These are phyloP conservation scores for Hyphantria cunea DNA, from an alignment of 1,140 invertebrate genomes.

Conservation along the genomic window DNA sequence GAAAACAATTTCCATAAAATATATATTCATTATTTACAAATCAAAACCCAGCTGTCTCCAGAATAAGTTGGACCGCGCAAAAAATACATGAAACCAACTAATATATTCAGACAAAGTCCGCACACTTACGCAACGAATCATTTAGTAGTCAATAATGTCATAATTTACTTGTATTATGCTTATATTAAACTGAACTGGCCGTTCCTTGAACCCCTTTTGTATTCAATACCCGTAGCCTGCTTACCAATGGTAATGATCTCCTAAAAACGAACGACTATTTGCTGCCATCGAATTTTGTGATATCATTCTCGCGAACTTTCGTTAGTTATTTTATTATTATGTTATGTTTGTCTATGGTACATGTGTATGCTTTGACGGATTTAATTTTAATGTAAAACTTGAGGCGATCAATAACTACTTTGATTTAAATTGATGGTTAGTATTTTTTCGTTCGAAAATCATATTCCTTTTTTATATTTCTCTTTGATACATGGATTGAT, in stretches of 20 bases:
- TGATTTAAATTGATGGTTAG: too few species aligned
- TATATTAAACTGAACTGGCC: conserved; percentile 60
- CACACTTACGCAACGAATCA: conserved; percentile 33
- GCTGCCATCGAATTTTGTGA: neutral
- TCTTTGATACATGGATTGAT: too few species aligned
- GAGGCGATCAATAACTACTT: too few species aligned
- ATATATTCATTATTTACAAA: neutral
- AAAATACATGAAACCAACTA: neutral
- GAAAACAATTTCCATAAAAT: neutral
- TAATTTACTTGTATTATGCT: conserved; percentile 58
- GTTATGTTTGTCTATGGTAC: neutral
- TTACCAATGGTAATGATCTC: conserved; percentile 37
- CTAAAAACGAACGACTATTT: conserved; percentile 17
- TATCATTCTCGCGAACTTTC: conserved; percentile 6
- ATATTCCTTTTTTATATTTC: too few species aligned
- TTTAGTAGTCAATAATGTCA: conserved; percentile 45
- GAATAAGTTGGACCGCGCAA: neutral
- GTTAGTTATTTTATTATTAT: neutral
- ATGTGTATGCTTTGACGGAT: too few species aligned
- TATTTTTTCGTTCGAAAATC: too few species aligned
- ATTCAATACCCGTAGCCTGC: conserved; percentile 34
- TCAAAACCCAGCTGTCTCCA: neutral
- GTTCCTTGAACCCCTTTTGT: conserved; percentile 55
- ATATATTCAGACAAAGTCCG: neutral
- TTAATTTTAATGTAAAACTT: neutral